Percentiles rank a stretch among this genome's conserved stretches.
Conservation (phyloP, 1,140 invertebrate genomes). For the Drosophila pseudoananassae region DNA sequence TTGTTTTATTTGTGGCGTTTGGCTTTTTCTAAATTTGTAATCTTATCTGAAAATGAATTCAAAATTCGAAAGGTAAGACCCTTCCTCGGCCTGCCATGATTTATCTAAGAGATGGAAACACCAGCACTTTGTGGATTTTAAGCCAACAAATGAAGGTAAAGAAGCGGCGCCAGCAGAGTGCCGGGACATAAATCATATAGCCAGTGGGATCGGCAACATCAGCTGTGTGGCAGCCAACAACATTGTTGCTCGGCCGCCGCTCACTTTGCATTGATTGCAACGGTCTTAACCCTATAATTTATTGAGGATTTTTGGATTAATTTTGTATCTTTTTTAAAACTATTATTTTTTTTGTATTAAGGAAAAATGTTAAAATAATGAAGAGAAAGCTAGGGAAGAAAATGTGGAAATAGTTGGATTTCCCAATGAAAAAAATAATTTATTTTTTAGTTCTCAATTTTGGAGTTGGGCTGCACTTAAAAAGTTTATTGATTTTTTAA, state of each 20-base stretch:
- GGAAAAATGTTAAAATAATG: too few relatives aligned
- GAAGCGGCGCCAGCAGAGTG: conserved; percentile 58
- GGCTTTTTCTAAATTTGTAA: neutral
- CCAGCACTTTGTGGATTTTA: conserved; percentile 37
- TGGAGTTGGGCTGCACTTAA: too few relatives aligned
- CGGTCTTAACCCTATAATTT: conserved; percentile 29
- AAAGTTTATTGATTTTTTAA: too few relatives aligned
- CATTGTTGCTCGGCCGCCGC: conserved; percentile 59
- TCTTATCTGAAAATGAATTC: conserved; percentile 16
- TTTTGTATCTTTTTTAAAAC: neutral
- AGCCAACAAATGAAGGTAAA: conserved; percentile 16
- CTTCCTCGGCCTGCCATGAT: conserved; percentile 35
- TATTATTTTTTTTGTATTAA: neutral
- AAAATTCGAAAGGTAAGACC: conserved; percentile 27
- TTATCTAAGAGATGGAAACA: conserved; percentile 51
- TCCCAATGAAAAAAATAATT: too few relatives aligned
- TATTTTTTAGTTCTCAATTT: too few relatives aligned
- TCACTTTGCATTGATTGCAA: conserved; percentile 55
- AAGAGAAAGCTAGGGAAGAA: too few relatives aligned
- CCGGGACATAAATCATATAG: conserved; percentile 65
- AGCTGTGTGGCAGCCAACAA: conserved; percentile 55
- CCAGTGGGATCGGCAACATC: conserved; percentile 42
- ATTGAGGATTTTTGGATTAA: conserved; percentile 1
- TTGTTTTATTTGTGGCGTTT: neutral
- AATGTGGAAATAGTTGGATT: too few relatives aligned